Base-by-base conservation (phyloP, 2,888 invertebrate genomes). In the Dasysyrphus albostriatus region DNA sequence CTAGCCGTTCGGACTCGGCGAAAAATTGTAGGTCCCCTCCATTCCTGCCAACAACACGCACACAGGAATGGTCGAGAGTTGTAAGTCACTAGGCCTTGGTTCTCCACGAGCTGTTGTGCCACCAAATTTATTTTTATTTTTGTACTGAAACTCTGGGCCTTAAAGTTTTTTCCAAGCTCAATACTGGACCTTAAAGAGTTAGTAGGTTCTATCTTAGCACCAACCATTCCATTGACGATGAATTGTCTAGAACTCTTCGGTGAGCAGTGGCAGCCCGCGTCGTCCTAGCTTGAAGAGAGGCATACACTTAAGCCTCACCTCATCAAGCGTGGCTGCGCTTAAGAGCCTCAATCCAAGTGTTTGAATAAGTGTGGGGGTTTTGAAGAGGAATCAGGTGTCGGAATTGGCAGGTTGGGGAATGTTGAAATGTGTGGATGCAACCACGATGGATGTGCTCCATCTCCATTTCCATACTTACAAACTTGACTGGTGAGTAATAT, bases 391-490 rank as follows among this genome's bases (percentile, higher is more conserved):
- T 85, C 81, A 85, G 85, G 85, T 85, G 85, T 85, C 81, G 81
- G 85, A 85, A 85, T 85, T 85, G 85, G 85, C 85, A 85, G 85
- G 81, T 81, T 85, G 81, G 73, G 61, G 81, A 80, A 85, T 77
- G 83, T 79, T 69, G 56, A 77, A 77, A 51, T 83, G 58, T 67
- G 59, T 73, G 73, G 73, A 83, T 83, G 77, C 42, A 58, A 51
- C 73, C 51, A 65, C 65, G 63, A 76, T 58, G 44, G 49, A 69
- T 83, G 69, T 65, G 56, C 59, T 65, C 61, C 54, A 54, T 54
- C 58, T 59, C 59, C 59, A 54, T 54, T 32, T 19, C 51, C 79
- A 65, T 65, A 63, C 54, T 59, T 54, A 32, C 47, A 67, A 67
- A 67, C 65, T 49, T 69, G 73, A 54, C 63, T 49, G 65, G 74